Evolutionary conservation across 1,140 invertebrate species (phyloP).

Genomic region (Pristionchus pacificus): DNA sequence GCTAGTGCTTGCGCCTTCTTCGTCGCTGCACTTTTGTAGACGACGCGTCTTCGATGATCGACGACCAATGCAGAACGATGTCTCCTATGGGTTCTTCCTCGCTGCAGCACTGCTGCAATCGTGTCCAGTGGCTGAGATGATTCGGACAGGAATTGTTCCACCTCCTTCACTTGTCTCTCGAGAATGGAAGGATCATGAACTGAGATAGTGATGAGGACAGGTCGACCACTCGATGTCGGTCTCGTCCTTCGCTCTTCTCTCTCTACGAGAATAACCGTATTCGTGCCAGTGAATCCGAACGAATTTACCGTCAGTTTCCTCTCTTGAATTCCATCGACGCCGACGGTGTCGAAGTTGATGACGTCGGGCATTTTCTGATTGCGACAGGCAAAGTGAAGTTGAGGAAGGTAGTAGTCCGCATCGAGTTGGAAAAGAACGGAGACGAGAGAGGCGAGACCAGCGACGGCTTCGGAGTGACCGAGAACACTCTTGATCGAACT

Average conservation of each 20-base stretch:
- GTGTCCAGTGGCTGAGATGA: background rate
- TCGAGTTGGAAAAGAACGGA: slow-evolving; percentile 26
- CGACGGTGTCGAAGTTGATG: slow-evolving; percentile 15
- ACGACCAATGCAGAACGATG: slow-evolving; percentile 5
- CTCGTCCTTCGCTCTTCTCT: background rate
- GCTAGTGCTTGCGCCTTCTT: too few relatives aligned
- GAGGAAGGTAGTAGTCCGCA: slow-evolving; percentile 18
- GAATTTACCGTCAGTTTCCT: slow-evolving; percentile 37
- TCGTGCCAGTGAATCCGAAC: slow-evolving; percentile 50
- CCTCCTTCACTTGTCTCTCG: slow-evolving; percentile 4
- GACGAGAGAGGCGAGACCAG: slow-evolving; percentile 38
- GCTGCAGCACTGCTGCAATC: slow-evolving; percentile 12
- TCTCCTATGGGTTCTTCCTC: too few relatives aligned
- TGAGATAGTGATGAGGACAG: background rate
- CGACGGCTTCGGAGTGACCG: slow-evolving; percentile 43
- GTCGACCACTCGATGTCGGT: background rate
- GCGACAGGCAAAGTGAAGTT: slow-evolving; percentile 39
- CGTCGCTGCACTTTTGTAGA: too few relatives aligned
- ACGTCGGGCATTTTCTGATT: slow-evolving; percentile 24
- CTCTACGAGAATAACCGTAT: slow-evolving; percentile 35
- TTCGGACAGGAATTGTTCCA: slow-evolving; percentile 14
- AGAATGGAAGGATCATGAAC: background rate
- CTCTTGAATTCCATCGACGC: slow-evolving; percentile 28
- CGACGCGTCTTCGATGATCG: too few relatives aligned
- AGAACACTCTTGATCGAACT: slow-evolving; percentile 32